phyloP scores from a whole-genome alignment of 2,888 invertebrate species.

The Microctonus brassicae region DNA sequence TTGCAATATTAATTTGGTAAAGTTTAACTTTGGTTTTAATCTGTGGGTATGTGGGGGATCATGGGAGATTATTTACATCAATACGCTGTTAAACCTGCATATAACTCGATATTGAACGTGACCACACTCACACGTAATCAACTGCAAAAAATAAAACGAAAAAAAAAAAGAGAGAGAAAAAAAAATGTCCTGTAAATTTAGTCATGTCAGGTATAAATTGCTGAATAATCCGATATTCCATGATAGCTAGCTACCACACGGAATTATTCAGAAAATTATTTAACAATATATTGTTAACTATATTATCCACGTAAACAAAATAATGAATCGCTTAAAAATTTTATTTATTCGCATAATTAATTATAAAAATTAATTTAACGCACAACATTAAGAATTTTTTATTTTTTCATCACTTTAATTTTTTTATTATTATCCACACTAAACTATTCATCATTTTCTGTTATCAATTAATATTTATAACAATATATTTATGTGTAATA shows the following conservation, averaged over 20 bases:
- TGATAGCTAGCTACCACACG: neutral
- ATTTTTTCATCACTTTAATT: too few relatives aligned
- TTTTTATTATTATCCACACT: too few relatives aligned
- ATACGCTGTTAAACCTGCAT: constrained; percentile 8
- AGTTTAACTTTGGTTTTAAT: constrained; percentile 10
- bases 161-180: neutral
- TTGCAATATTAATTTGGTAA: constrained; percentile 13
- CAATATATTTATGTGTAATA: too few relatives aligned
- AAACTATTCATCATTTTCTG: too few relatives aligned
- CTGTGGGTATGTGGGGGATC: neutral
- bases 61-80: constrained; percentile 25
- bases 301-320: too few relatives aligned
- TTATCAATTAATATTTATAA: too few relatives aligned
- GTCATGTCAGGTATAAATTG: neutral
- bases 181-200: neutral
- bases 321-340: too few relatives aligned
- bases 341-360: too few relatives aligned
- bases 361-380: too few relatives aligned
- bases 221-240: neutral
- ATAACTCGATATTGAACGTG: constrained; percentile 11
- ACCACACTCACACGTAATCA: constrained; percentile 11
- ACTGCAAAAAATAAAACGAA: neutral
- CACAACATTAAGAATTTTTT: too few relatives aligned
- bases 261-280: neutral
- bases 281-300: neutral